Base-by-base conservation (phyloP, 2,113 vertebrate species). In the Oncorhynchus mykiss region DNA sequence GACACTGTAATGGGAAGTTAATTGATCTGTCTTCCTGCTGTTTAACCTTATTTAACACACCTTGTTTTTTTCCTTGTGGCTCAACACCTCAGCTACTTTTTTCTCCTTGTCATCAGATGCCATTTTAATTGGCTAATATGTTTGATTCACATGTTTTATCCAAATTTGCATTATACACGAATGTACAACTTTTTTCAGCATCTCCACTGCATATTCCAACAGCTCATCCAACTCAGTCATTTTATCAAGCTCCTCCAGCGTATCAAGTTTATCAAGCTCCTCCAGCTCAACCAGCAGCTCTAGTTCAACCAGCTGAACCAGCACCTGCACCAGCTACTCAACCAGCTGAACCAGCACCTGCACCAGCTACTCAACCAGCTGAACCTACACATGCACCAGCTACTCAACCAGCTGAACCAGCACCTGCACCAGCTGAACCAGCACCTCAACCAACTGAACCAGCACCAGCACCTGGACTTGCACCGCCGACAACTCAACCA, bases 121-220 rank as follows among this genome's bases (percentile, higher is more conserved):
- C 4, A 16, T 54, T 54, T 54, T 54, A 54, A 54, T 18, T 54
- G 39, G 39, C 51, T 54, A 16, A 54, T 54, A 14, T 54, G 51
- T 3, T 54, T 54, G 16, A 54, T 54, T 45, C 8, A 45, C 39
- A 45, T 11, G 39, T 45, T 54, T 54, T 54, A 18, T 18, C 51
- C 16, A 18, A 16, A 18, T 3, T 54, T 54, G 16, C 16, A 18
- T 54, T 16, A 18, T 54, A 18, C 16, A 54, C 3, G 5, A 18
- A 54, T 18, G 0, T 18, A 54, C 51, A 54, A 18, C 14, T 54
- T 54, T 54, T 54, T 45, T 45, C 39, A 45, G 39, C 13, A 54
- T 54, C 51, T 54, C 51, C 51, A 18, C 16, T 91, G 75, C 93
- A 92, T 0, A 78, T 93, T 69, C 76, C 93, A 77, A 92, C 91